phyloP scores from a whole-genome alignment of 2,113 vertebrate species.

The Sarotherodon lohbergeri region DNA sequence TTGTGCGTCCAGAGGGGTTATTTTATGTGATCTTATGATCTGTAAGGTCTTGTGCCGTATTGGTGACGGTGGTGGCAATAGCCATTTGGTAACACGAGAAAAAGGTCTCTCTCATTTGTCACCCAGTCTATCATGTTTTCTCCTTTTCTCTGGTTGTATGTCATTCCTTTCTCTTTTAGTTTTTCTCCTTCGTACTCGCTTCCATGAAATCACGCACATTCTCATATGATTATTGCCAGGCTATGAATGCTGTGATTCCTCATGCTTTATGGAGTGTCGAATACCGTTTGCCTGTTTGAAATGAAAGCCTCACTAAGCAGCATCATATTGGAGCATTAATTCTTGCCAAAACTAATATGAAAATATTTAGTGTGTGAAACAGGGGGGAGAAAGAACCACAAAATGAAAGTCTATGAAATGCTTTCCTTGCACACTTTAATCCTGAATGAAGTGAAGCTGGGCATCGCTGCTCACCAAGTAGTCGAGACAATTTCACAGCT shows the following conservation, averaged over 20 bases:
- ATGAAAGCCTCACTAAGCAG: slow-evolving; percentile 28
- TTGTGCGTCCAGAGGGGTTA: slow-evolving; percentile 1
- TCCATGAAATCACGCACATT: slow-evolving; percentile 3
- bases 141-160: not conserved
- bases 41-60: slow-evolving; percentile 33
- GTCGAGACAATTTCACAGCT: slow-evolving; percentile 69
- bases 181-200: slow-evolving; percentile 12
- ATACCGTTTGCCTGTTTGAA: slow-evolving; percentile 32
- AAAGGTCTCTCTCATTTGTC: not conserved
- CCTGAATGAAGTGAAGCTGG: slow-evolving; percentile 42
- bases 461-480: slow-evolving; percentile 36
- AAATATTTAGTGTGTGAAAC: slow-evolving; percentile 29
- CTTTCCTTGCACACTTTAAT: slow-evolving; percentile 51
- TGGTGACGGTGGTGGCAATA: slow-evolving; percentile 36
- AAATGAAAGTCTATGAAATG: slow-evolving; percentile 44
- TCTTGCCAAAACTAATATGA: slow-evolving; percentile 53
- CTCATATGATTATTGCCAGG: slow-evolving; percentile 18
- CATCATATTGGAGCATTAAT: slow-evolving; percentile 29
- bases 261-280: slow-evolving; percentile 43
- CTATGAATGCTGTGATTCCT: slow-evolving; percentile 5
- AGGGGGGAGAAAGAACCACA: slow-evolving; percentile 4
- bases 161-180: not conserved
- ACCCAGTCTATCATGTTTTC: not conserved
- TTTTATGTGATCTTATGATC: slow-evolving; percentile 36
- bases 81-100: slow-evolving; percentile 28